These are phyloP conservation scores for Drosophila parthenogenetica DNA, from an alignment of 2,888 invertebrate species.

Conservation along the genomic window DNA sequence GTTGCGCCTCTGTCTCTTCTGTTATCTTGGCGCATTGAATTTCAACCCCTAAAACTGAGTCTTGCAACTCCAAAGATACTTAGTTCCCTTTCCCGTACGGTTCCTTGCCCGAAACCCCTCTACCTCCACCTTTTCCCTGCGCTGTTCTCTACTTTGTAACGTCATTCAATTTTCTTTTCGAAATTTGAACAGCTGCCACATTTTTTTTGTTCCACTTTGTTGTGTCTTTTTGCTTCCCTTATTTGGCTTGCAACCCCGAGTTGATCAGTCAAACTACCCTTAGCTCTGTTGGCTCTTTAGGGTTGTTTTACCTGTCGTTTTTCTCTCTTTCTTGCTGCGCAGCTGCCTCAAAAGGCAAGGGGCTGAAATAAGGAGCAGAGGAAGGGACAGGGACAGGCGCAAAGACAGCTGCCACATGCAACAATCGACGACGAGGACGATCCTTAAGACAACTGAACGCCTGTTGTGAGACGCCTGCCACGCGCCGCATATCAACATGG, in stretches of 20 bases:
- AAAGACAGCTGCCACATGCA: constrained; percentile 82
- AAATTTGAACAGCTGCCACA: constrained; percentile 80
- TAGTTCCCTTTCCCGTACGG: constrained; percentile 19
- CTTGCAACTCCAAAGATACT: constrained; percentile 45
- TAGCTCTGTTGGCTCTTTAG: constrained; percentile 34
- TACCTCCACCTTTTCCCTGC: not conserved
- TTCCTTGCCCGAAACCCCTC: not conserved
- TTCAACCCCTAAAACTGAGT: constrained; percentile 64
- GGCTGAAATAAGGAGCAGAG: constrained; percentile 19
- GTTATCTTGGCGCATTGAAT: constrained; percentile 59
- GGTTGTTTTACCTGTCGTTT: constrained; percentile 66
- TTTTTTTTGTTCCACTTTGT: constrained; percentile 23
- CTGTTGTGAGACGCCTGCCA: constrained; percentile 69
- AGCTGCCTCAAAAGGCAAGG: constrained; percentile 56
- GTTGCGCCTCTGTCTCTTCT: constrained; percentile 26
- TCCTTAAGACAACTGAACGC: constrained; percentile 52
- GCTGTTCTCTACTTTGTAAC: constrained; percentile 17
- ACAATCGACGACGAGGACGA: constrained; percentile 11
- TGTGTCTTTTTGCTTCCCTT: constrained; percentile 9
- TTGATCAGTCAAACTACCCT: constrained; percentile 65
- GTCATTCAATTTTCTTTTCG: constrained; percentile 51
- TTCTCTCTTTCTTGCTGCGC: constrained; percentile 26
- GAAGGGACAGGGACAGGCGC: constrained; percentile 17
- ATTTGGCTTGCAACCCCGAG: constrained; percentile 53
- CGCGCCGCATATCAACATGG: constrained; percentile 82